phyloP scores from a whole-genome alignment of 2,888 invertebrate species.

The Mimas tiliae region DNA sequence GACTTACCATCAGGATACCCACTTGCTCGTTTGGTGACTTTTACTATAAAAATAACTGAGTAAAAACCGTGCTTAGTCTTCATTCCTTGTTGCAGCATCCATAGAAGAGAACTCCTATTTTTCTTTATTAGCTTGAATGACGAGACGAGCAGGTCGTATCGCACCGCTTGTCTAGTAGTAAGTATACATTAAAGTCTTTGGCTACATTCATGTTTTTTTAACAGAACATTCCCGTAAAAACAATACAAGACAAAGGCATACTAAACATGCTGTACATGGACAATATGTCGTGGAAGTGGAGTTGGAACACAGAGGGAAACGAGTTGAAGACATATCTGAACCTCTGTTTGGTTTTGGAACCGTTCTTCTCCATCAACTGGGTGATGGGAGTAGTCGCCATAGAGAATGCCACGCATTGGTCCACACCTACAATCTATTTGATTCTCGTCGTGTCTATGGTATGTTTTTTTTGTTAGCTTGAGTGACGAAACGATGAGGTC shows the following conservation, averaged over 20 bases:
- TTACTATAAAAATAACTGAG: too few species aligned
- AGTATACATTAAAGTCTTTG: too few species aligned
- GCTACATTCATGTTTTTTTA: constrained; percentile 26
- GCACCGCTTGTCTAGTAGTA: too few species aligned
- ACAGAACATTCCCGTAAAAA: constrained; percentile 50
- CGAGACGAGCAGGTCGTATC: too few species aligned
- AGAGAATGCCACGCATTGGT: constrained; percentile 87
- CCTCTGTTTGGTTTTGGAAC: constrained; percentile 87
- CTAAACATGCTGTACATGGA: constrained; percentile 75
- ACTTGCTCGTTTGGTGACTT: too few species aligned
- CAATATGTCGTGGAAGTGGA: constrained; percentile 77
- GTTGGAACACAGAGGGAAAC: constrained; percentile 79
- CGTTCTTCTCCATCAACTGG: constrained; percentile 89
- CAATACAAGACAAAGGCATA: constrained; percentile 64
- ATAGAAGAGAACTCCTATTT: too few species aligned
- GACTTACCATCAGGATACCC: too few species aligned
- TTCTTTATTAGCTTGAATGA: too few species aligned
- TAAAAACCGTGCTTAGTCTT: too few species aligned
- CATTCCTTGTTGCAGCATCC: too few species aligned
- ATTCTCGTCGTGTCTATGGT: constrained; percentile 85
- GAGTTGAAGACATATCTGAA: constrained; percentile 86
- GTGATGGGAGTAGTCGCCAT: constrained; percentile 89
- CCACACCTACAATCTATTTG: constrained; percentile 85
- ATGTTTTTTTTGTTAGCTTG: too few species aligned
- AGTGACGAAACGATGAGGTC: too few species aligned